Evolutionary conservation across 2,797 vertebrate genomes (phyloP).

Genomic region (Labeo calbasu): DNA sequence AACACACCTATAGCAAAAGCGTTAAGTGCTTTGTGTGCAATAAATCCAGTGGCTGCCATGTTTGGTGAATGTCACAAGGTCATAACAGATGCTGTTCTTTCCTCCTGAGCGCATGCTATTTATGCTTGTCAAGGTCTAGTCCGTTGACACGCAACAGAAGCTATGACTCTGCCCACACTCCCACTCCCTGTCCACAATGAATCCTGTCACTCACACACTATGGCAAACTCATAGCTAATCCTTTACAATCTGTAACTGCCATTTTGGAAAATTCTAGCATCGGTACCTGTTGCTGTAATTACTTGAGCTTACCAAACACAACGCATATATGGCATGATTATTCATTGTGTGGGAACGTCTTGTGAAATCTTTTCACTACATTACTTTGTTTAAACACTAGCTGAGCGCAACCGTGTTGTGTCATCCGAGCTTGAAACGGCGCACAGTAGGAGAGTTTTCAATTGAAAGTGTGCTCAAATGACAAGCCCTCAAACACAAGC

Average conservation of each 20-base stretch:
- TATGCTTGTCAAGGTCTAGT: conserved; percentile 53
- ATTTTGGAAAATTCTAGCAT: conserved; percentile 50
- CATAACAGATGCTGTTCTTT: conserved; percentile 42
- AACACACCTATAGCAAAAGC: conserved; percentile 34
- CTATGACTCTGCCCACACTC: conserved; percentile 33
- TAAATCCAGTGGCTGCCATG: conserved; percentile 46
- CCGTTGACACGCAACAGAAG: conserved; percentile 45
- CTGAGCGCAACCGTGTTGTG: neutral
- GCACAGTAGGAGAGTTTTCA: conserved; percentile 31
- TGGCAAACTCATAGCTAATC: conserved; percentile 48
- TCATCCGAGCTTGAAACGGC: conserved; percentile 13
- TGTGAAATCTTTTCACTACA: neutral
- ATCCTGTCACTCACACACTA: conserved; percentile 43
- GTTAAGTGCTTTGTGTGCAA: conserved; percentile 37
- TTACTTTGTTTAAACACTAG: conserved; percentile 1
- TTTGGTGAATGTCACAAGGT: conserved; percentile 52
- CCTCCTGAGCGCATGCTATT: conserved; percentile 40
- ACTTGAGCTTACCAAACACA: conserved; percentile 33
- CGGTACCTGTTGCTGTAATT: conserved; percentile 48
- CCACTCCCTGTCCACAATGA: conserved; percentile 37
- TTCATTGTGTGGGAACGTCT: conserved; percentile 41
- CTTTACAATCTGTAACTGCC: conserved; percentile 51
- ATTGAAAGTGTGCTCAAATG: conserved; percentile 44
- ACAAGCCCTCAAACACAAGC: conserved; percentile 46
- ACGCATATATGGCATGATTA: conserved; percentile 27